Evolutionary conservation across 2,113 vertebrate species (phyloP), one percentile per base, ranked within the genome.

Genomic region (Esox niger): DNA sequence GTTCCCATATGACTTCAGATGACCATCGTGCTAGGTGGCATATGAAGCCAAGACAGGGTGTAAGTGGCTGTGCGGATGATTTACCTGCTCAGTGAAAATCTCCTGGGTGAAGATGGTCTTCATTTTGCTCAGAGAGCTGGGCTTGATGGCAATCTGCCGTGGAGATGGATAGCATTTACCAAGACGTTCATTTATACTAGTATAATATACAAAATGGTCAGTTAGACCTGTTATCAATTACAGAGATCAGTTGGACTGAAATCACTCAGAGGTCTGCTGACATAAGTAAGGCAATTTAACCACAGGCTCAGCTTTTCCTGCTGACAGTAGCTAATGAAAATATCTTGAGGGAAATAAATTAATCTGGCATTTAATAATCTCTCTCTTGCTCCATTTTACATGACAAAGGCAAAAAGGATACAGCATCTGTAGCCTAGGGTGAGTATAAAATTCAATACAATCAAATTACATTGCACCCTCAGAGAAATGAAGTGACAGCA

Each of bases 41-140:
- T n/a, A n/a, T n/a, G n/a, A n/a, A n/a, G n/a, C n/a, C n/a, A n/a
- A n/a, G 9, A 49, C 43, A 61, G 35, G n/a, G 2, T 11, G 23
- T 52, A 2, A 56, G 23, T 15, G 43, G 33, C 13, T 4, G 38
- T 15, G 29, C 11, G 35, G 27, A 13, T 8, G 21, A 71, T 52
- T 29, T 88, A 99, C 97, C 96, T 99, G 97, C 56, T 99, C 97
- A n/a, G 97, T 98, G 88, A 99, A 99, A 88, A 99, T 98, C 84
- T 99, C 97, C 69, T 99, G 97, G 9, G 96, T 99, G 86, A 99
- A 99, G 84, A 99, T 96, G 6, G 95, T 99, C 89, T 99, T 99
- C 97, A 99, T 98, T 70, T 97, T 98, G 88, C 95, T 96, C 57
- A 99, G 91, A 8, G 96, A 99, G 83, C 95, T 98, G 67, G 96